phyloP scores from a whole-genome alignment of 2,797 vertebrate species.

The Pantherophis alleghaniensis region DNA sequence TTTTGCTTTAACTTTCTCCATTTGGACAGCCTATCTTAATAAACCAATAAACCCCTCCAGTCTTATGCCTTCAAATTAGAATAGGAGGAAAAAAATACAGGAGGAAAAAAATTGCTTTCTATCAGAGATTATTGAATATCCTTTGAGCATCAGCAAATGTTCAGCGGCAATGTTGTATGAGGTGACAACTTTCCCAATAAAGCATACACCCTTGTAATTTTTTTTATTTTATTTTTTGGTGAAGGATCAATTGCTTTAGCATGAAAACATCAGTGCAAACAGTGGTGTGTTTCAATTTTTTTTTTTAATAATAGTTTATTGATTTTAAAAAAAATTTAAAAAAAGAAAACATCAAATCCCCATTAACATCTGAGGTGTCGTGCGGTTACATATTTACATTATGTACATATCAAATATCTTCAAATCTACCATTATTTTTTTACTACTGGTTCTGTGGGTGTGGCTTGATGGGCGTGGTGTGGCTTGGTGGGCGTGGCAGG shows the following conservation, averaged over 20 bases:
- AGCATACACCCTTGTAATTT: neutral
- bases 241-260: neutral
- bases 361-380: too few relatives aligned
- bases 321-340: too few relatives aligned
- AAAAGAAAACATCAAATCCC: too few relatives aligned
- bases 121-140: neutral
- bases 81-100: neutral
- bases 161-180: neutral
- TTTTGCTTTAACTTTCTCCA: neutral
- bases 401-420: too few relatives aligned
- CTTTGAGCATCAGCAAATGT: neutral
- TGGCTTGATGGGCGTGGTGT: too few relatives aligned
- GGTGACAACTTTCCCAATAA: neutral
- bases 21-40: neutral
- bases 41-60: neutral
- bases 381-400: too few relatives aligned
- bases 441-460: too few relatives aligned
- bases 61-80: neutral
- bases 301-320: too few relatives aligned
- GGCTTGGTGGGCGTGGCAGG: too few relatives aligned
- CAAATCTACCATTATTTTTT: too few relatives aligned
- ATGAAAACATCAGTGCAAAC: slow-evolving; percentile 7
- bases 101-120: neutral
- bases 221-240: neutral
- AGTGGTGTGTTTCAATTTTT: too few relatives aligned